These are phyloP conservation scores for Sebastes cheni DNA, from an alignment of 2,797 vertebrate species.

Conservation along the genomic window DNA sequence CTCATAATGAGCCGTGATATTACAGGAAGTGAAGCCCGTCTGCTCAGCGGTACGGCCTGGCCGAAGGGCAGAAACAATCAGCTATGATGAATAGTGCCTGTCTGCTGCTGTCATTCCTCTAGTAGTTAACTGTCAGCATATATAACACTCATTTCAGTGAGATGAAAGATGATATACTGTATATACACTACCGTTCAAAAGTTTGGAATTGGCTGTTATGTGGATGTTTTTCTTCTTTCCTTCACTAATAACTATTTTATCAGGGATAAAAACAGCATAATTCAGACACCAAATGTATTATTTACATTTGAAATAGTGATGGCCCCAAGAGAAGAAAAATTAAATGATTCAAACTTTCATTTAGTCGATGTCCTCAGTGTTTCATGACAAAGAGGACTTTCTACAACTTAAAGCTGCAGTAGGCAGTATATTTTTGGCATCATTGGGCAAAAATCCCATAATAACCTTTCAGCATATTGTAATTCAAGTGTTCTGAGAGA, in stretches of 20 bases:
- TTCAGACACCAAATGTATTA: no score
- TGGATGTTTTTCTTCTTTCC: background rate
- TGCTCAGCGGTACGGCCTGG: background rate
- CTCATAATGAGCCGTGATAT: background rate
- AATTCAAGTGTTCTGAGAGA: no score
- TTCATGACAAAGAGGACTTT: no score
- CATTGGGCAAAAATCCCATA: no score
- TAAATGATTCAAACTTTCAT: background rate
- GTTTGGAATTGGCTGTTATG: background rate
- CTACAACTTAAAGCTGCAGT: no score
- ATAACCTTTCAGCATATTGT: no score
- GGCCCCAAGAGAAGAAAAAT: no score
- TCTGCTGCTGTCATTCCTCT: slow-evolving; percentile 13
- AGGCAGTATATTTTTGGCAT: no score
- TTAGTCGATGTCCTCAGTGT: background rate
- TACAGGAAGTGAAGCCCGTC: slow-evolving; percentile 34
- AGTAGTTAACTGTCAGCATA: slow-evolving; percentile 19
- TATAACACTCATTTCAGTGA: slow-evolving; percentile 11
- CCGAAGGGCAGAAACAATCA: slow-evolving; percentile 24
- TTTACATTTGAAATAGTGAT: no score
- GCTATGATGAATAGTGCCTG: slow-evolving; percentile 21
- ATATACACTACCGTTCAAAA: background rate
- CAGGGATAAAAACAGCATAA: background rate
- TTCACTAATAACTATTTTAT: background rate
- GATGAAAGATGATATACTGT: background rate